phyloP scores from a whole-genome alignment of 2,113 vertebrate species.

The Trogon surrucura region DNA sequence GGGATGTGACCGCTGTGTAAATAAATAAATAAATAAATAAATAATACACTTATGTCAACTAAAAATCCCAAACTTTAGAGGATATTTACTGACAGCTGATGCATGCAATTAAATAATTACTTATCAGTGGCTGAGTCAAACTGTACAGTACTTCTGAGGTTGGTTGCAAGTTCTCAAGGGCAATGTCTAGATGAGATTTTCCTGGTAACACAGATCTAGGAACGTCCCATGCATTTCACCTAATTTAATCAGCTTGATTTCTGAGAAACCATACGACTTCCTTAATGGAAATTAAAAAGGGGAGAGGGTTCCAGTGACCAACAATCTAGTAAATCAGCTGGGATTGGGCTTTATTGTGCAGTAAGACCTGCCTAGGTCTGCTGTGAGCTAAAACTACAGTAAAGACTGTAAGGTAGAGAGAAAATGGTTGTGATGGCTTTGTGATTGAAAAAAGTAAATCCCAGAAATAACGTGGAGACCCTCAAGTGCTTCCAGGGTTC shows the following conservation, averaged over 20 bases:
- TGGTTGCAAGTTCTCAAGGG: neutral
- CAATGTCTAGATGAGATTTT: neutral
- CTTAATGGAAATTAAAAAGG: neutral
- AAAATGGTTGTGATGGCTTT: neutral
- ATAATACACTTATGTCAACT: neutral
- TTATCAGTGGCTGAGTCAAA: neutral
- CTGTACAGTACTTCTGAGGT: neutral
- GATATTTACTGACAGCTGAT: neutral
- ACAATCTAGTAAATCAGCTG: neutral
- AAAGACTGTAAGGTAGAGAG: neutral
- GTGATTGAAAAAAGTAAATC: neutral
- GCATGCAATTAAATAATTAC: neutral
- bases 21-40: too few species aligned
- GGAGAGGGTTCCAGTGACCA: neutral
- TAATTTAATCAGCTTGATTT: neutral
- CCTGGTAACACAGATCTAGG: neutral
- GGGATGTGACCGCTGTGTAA: neutral
- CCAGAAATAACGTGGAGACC: neutral
- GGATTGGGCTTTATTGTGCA: neutral
- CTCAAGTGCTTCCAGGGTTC: neutral
- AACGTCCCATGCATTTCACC: neutral
- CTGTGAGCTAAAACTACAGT: neutral
- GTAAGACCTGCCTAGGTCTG: neutral
- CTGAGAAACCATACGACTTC: neutral
- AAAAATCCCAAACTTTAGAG: neutral